phyloP scores from a whole-genome alignment of 2,888 invertebrate genomes.

The Orchestes rusci region DNA sequence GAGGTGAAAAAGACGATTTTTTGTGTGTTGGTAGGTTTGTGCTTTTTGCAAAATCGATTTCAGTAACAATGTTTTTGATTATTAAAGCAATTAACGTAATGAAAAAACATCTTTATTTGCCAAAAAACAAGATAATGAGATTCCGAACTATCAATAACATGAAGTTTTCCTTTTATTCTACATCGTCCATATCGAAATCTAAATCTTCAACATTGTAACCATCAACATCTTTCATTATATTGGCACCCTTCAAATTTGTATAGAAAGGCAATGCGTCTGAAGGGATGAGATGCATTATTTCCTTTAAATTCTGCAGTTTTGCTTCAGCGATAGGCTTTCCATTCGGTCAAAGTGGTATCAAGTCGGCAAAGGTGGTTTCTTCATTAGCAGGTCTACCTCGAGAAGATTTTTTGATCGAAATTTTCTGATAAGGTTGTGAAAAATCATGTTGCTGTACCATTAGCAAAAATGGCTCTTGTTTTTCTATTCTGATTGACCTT shows the following conservation, averaged over 20 bases:
- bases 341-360: slow-evolving; percentile 12
- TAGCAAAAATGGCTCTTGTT: not conserved
- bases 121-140: not conserved
- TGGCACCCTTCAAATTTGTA: slow-evolving; percentile 10
- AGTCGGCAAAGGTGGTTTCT: slow-evolving; percentile 1
- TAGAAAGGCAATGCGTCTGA: slow-evolving; percentile 10
- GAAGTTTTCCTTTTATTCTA: slow-evolving; percentile 8
- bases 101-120: slow-evolving; percentile 2
- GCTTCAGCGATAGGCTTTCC: no score
- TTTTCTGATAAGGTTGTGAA: slow-evolving; percentile 11
- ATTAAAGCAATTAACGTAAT: no score
- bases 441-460: slow-evolving; percentile 2
- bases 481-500: not conserved
- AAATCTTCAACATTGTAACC: slow-evolving; percentile 11
- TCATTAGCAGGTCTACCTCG: slow-evolving; percentile 5
- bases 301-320: slow-evolving; percentile 12
- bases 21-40: slow-evolving; percentile 13
- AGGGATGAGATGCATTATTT: no score
- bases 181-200: slow-evolving; percentile 12
- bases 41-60: slow-evolving; percentile 5
- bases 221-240: slow-evolving; percentile 12
- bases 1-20: slow-evolving; percentile 9
- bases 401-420: slow-evolving; percentile 6
- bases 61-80: not conserved
- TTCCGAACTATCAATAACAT: not conserved